These are phyloP conservation scores for Drosophila peninsularis DNA, from an alignment of 2,888 invertebrate species.

Conservation along the genomic window DNA sequence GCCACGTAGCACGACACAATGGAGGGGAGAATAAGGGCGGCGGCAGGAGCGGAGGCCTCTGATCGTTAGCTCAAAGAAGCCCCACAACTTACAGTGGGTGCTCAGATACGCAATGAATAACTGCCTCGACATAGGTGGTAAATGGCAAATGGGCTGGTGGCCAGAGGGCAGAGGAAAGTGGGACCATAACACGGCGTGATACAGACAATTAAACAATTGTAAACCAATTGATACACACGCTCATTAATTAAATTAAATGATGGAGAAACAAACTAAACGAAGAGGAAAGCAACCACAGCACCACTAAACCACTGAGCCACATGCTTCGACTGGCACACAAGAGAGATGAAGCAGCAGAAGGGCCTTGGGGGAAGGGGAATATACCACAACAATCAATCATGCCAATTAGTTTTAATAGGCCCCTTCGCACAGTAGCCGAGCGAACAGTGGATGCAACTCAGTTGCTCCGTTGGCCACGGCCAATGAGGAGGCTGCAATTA, in stretches of 20 bases:
- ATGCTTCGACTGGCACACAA: not conserved
- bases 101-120: conserved; percentile 7
- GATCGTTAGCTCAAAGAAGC: conserved; percentile 42
- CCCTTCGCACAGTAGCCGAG: conserved; percentile 56
- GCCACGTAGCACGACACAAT: conserved; percentile 46
- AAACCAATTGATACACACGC: conserved; percentile 71
- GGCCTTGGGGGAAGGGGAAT: not conserved
- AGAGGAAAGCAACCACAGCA: conserved; percentile 49
- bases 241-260: conserved; percentile 74
- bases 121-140: conserved; percentile 40
- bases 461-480: conserved; percentile 13
- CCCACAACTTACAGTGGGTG: conserved; percentile 50
- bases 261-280: conserved; percentile 60
- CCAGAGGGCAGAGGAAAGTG: not conserved
- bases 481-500: conserved; percentile 50
- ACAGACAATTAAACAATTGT: conserved; percentile 71
- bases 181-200: conserved; percentile 64
- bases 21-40: not conserved
- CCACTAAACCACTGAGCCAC: conserved; percentile 18
- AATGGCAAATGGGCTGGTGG: conserved; percentile 20
- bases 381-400: conserved; percentile 67
- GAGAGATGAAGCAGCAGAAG: not conserved
- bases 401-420: conserved; percentile 73
- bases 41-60: not conserved
- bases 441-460: conserved; percentile 32